These are phyloP conservation scores for Narcine bancroftii DNA, from an alignment of 2,113 vertebrate genomes.

Conservation along the genomic window DNA sequence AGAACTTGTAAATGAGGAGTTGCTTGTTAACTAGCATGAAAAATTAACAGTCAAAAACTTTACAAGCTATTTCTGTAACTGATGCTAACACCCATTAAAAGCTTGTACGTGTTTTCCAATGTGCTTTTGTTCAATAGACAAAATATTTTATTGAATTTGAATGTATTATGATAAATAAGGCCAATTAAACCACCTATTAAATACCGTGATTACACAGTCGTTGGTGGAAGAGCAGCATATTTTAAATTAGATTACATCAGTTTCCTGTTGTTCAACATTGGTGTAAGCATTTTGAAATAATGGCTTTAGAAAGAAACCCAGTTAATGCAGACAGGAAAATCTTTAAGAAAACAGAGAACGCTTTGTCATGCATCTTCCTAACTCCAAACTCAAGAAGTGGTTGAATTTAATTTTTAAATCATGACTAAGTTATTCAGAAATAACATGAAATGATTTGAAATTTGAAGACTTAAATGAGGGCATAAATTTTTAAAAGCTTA, in stretches of 20 bases:
- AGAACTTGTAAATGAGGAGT: background rate
- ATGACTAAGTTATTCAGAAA: background rate
- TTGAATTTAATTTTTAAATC: background rate
- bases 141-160: constrained; percentile 21
- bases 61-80: background rate
- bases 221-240: background rate
- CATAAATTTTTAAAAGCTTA: background rate
- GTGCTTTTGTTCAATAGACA: background rate
- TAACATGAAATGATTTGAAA: background rate
- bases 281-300: background rate
- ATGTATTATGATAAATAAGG: constrained; percentile 28
- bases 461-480: background rate
- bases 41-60: background rate
- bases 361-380: background rate
- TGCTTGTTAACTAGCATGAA: background rate
- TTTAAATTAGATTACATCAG: constrained; percentile 22
- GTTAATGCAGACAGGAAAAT: background rate
- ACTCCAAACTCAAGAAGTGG: background rate
- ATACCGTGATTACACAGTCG: constrained; percentile 14
- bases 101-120: background rate
- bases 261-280: background rate
- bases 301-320: background rate
- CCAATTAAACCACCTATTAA: constrained; percentile 33
- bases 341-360: too few species aligned
- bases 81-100: background rate